Percentiles rank a stretch among this genome's conserved stretches.
These are phyloP conservation scores for Ditula angustiorana DNA, from an alignment of 2,888 invertebrate species.

Conservation along the genomic window DNA sequence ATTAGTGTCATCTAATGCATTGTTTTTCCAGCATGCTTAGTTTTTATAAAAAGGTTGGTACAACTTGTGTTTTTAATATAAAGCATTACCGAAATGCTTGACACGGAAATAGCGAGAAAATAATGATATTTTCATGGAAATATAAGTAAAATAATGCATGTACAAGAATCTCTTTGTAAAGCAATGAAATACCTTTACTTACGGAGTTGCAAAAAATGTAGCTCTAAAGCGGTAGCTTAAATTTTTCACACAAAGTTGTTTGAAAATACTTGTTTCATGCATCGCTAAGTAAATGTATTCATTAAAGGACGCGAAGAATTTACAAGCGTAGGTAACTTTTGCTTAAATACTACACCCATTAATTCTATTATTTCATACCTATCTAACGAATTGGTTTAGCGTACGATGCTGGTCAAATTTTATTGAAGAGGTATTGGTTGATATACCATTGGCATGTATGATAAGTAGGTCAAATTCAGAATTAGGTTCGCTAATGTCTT, in stretches of 20 bases:
- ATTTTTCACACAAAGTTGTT: not conserved
- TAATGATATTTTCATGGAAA: not conserved
- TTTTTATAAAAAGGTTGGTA: too few relatives aligned
- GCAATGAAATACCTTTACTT: slow-evolving; percentile 4
- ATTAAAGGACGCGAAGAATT: not conserved
- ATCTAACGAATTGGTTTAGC: too few relatives aligned
- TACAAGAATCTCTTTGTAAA: slow-evolving; percentile 12
- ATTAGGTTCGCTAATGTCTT: too few relatives aligned
- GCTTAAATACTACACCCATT: not conserved
- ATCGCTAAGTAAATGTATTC: not conserved
- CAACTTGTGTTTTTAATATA: not conserved
- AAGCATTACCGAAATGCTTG: not conserved
- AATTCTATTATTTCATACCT: not conserved
- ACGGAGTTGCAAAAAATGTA: not conserved
- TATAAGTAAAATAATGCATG: not conserved
- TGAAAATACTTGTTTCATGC: not conserved
- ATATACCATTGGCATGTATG: too few relatives aligned
- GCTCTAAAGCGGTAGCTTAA: slow-evolving; percentile 3
- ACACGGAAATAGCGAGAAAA: not conserved
- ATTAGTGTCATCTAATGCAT: too few relatives aligned
- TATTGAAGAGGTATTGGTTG: too few relatives aligned
- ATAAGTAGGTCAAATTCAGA: too few relatives aligned
- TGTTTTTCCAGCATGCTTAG: too few relatives aligned
- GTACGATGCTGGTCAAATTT: too few relatives aligned
- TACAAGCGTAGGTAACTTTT: not conserved